Percentiles rank a stretch among this genome's conserved stretches.
These are phyloP conservation scores for Clarias pachynema DNA, from an alignment of 2,797 vertebrate genomes.

Conservation along the genomic window DNA sequence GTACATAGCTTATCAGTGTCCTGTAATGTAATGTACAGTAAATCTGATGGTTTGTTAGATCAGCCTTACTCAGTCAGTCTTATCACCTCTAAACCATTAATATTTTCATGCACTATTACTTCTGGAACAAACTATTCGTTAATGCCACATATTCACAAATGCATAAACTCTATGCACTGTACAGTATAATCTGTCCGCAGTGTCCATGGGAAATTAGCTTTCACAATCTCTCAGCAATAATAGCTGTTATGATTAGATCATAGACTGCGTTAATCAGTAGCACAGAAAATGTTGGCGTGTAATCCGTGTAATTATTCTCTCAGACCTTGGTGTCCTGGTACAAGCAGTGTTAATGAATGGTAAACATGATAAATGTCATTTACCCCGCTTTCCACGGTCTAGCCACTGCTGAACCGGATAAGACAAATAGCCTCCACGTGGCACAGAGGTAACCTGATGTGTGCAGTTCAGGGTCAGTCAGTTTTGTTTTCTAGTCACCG, in stretches of 20 bases:
- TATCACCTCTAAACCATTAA: background rate
- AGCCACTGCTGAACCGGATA: slow-evolving; percentile 70
- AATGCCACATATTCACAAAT: background rate
- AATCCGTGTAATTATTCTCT: slow-evolving; percentile 56
- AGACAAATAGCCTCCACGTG: slow-evolving; percentile 62
- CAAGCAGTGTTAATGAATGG: slow-evolving; percentile 78
- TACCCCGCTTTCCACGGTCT: slow-evolving; percentile 56
- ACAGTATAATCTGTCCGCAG: background rate
- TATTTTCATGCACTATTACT: background rate
- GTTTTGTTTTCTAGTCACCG: slow-evolving; percentile 67
- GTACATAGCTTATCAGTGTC: background rate
- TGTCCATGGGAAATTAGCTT: background rate
- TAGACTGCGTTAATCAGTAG: slow-evolving; percentile 25
- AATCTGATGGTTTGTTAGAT: background rate
- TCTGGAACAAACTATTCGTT: background rate
- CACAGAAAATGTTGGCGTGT: slow-evolving; percentile 13
- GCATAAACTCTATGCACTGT: background rate
- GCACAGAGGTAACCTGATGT: slow-evolving; percentile 42
- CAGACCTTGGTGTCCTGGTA: slow-evolving; percentile 78
- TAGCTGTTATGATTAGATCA: slow-evolving; percentile 1
- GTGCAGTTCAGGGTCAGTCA: slow-evolving; percentile 56
- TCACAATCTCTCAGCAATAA: background rate
- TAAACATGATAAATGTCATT: slow-evolving; percentile 75
- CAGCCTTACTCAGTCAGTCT: background rate
- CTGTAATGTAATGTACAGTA: background rate